These are phyloP conservation scores for Sparidentex hasta DNA, from an alignment of 2,797 vertebrate genomes.

Conservation along the genomic window DNA sequence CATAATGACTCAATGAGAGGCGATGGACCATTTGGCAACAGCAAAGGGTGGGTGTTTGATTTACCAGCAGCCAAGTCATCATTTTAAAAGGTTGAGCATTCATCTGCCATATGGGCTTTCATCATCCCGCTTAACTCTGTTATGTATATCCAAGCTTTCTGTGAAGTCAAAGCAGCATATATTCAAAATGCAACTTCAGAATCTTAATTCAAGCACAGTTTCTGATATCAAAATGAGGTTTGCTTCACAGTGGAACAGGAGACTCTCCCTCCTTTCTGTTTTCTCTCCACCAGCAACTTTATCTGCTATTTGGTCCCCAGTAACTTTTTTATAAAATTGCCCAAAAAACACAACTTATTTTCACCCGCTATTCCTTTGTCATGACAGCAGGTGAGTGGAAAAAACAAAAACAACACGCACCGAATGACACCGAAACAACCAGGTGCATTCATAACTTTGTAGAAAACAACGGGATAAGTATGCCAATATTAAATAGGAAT, in stretches of 20 bases:
- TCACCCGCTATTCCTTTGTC: too few relatives aligned
- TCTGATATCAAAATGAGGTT: constrained; percentile 23
- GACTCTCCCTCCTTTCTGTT: too few relatives aligned
- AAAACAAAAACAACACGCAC: too few relatives aligned
- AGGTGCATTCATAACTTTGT: too few relatives aligned
- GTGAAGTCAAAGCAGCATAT: constrained; percentile 42
- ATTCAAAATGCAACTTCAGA: constrained; percentile 34
- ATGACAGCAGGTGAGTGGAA: too few relatives aligned
- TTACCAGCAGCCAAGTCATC: constrained; percentile 68
- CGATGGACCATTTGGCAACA: constrained; percentile 48
- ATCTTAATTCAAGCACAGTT: constrained; percentile 38
- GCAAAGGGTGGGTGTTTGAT: constrained; percentile 64
- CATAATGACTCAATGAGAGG: constrained; percentile 41
- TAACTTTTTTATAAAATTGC: too few relatives aligned
- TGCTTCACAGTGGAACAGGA: not conserved
- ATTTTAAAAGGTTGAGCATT: constrained; percentile 73
- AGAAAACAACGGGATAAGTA: too few relatives aligned
- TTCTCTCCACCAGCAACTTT: too few relatives aligned
- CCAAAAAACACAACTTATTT: too few relatives aligned
- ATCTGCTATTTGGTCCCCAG: not conserved
- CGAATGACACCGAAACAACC: too few relatives aligned
- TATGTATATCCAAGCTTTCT: constrained; percentile 38
- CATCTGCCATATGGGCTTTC: constrained; percentile 69
- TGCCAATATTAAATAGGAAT: too few relatives aligned
- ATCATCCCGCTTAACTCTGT: constrained; percentile 45